These are phyloP conservation scores for Dendronephthya gigantea DNA, from an alignment of 64 coral and sea anemone genomes.

Conservation along the genomic window DNA sequence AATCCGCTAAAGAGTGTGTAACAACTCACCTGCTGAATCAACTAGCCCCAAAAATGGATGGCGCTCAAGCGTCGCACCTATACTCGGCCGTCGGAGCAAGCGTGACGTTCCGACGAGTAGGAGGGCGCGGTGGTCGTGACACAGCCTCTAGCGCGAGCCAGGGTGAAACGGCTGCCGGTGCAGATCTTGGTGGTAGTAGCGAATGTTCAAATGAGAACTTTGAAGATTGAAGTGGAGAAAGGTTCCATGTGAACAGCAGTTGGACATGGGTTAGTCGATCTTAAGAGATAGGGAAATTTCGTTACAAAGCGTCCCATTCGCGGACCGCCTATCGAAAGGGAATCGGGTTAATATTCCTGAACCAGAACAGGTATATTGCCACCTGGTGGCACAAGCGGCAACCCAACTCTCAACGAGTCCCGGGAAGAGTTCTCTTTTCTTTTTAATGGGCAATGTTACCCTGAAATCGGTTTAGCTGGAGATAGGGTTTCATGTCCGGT, in stretches of 20 bases:
- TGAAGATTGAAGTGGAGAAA: neutral
- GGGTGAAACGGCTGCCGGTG: conserved; percentile 36
- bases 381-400: neutral
- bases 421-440: conserved; percentile 13
- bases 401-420: neutral
- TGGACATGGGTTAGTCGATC: neutral
- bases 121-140: conserved; percentile 40
- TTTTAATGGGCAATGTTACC: neutral
- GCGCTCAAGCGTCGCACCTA: neutral
- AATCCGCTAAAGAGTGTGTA: too few relatives aligned
- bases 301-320: too few relatives aligned
- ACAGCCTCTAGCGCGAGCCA: conserved; percentile 23
- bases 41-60: too few relatives aligned
- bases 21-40: too few relatives aligned
- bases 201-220: neutral
- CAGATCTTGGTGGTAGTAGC: conserved; percentile 21
- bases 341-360: conserved; percentile 17
- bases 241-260: too few relatives aligned
- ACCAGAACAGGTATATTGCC: conserved; percentile 12
- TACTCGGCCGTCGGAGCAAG: conserved; percentile 22
- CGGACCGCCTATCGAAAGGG: too few relatives aligned
- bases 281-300: neutral
- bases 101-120: conserved; percentile 31
- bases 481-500: too few relatives aligned
- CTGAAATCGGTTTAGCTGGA: too few relatives aligned